These are phyloP conservation scores for Rhodinocichla rosea DNA, from an alignment of 2,113 vertebrate genomes.

Conservation along the genomic window DNA sequence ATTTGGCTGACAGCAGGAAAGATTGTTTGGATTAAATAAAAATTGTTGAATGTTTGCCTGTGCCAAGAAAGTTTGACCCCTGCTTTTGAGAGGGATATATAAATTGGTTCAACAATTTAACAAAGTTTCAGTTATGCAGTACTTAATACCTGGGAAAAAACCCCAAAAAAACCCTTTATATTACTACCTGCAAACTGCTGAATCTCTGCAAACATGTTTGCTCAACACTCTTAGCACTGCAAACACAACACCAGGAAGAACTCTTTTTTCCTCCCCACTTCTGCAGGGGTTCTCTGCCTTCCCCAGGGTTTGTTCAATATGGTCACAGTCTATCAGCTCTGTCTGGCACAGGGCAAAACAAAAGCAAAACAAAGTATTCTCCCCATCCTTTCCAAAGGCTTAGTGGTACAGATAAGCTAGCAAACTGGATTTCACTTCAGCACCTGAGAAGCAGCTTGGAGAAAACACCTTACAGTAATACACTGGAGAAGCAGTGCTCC, in stretches of 20 bases:
- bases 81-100: constrained; percentile 17
- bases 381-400: not conserved
- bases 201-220: not conserved
- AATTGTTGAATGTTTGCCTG: not conserved
- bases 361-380: not conserved
- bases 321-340: not conserved
- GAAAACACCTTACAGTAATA: not conserved
- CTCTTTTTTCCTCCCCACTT: not conserved
- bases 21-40: constrained; percentile 13
- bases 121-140: constrained; percentile 25
- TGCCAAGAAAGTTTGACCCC: not conserved
- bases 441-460: not conserved
- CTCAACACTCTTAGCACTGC: not conserved
- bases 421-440: not conserved
- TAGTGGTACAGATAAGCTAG: not conserved
- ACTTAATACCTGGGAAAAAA: not conserved
- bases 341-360: not conserved
- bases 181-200: not conserved
- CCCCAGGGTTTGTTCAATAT: not conserved
- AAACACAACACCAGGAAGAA: not conserved
- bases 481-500: not conserved
- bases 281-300: not conserved
- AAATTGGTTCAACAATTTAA: constrained; percentile 18
- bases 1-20: constrained; percentile 21
- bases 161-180: not conserved